Evolutionary conservation across 2,797 vertebrate genomes (phyloP).

Genomic region (Diglossa cyanea): DNA sequence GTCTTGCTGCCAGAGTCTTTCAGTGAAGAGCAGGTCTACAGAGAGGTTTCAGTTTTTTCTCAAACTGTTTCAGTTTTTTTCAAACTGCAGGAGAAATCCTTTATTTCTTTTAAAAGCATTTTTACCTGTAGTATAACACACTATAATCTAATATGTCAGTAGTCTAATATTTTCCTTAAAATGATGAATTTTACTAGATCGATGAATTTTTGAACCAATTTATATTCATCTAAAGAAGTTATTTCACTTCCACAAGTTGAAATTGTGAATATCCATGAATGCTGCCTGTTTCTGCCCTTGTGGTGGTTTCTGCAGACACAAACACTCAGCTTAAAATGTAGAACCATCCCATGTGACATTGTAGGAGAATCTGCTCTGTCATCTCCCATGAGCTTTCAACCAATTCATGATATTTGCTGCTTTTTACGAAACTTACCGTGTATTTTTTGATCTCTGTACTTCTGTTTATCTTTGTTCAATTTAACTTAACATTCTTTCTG

Average conservation of each 20-base stretch:
- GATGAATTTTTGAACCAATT: background rate
- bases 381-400: background rate
- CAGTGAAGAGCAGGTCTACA: background rate
- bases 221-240: background rate
- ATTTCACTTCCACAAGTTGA: background rate
- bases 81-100: background rate
- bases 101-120: background rate
- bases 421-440: background rate
- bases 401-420: background rate
- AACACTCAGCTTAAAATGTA: background rate
- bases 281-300: background rate
- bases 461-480: background rate
- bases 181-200: background rate
- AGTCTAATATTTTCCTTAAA: background rate
- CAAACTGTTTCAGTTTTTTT: background rate
- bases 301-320: background rate
- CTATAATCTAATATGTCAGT: background rate
- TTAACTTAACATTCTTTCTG: background rate
- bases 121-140: background rate
- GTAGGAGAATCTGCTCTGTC: background rate
- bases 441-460: background rate
- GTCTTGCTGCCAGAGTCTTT: background rate
- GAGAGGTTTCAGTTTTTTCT: background rate
- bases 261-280: background rate
- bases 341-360: background rate